phyloP scores from a whole-genome alignment of 2,113 vertebrate species.

The Pachyramphus minor region DNA sequence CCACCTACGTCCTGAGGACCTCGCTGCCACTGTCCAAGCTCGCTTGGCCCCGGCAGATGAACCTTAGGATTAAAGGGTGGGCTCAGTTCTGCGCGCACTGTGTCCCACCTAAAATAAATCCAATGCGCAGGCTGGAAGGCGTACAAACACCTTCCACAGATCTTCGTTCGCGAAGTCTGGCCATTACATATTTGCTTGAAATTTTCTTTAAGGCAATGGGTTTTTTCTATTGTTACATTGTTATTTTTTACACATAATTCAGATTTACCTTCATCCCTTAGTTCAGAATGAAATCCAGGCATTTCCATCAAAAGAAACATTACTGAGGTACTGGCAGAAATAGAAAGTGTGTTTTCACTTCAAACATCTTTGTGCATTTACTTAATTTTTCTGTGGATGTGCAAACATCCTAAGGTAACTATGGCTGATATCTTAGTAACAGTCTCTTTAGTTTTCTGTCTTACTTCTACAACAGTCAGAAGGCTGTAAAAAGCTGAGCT shows the following conservation, averaged over 20 bases:
- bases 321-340: neutral
- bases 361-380: constrained; percentile 35
- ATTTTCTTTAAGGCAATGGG: constrained; percentile 52
- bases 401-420: neutral
- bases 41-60: too few relatives aligned
- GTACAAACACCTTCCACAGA: too few relatives aligned
- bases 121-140: too few relatives aligned
- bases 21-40: too few relatives aligned
- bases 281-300: neutral
- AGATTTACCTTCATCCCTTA: neutral
- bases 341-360: constrained; percentile 13
- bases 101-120: too few relatives aligned
- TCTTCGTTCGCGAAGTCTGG: too few relatives aligned
- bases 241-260: constrained; percentile 13
- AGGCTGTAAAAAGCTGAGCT: constrained; percentile 18
- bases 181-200: neutral
- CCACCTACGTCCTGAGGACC: too few relatives aligned
- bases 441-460: neutral
- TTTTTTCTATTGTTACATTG: neutral
- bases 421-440: neutral
- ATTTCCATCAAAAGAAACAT: constrained; percentile 29
- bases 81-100: too few relatives aligned
- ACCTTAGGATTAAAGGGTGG: too few relatives aligned
- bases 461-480: neutral
- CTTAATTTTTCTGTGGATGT: constrained; percentile 12